Evolutionary conservation across 2,888 invertebrate genomes (phyloP).

Genomic region (Hemistola chrysoprasaria): DNA sequence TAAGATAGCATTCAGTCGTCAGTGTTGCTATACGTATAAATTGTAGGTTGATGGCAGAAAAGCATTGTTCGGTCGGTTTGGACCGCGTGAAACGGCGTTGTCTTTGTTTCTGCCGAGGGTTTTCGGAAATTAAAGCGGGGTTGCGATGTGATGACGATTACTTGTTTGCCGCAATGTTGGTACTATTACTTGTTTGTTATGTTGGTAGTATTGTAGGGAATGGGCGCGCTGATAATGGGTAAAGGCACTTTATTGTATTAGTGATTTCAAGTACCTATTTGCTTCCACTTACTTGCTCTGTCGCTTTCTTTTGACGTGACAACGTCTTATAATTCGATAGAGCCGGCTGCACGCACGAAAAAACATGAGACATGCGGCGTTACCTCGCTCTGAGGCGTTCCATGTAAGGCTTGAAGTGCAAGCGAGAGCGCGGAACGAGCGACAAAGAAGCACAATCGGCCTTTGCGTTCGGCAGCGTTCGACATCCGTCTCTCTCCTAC

Average conservation of each 20-base stretch:
- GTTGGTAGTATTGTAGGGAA: constrained; percentile 6
- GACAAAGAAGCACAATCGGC: too few species aligned
- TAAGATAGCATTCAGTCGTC: constrained; percentile 50
- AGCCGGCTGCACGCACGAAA: too few species aligned
- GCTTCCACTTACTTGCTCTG: too few species aligned
- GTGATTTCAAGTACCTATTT: too few species aligned
- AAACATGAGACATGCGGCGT: too few species aligned
- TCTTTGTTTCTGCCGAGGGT: constrained; percentile 72
- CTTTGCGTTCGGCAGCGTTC: too few species aligned
- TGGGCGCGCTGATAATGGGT: constrained; percentile 11
- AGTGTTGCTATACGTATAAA: constrained; percentile 58
- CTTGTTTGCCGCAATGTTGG: constrained; percentile 55
- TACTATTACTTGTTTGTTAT: constrained; percentile 56
- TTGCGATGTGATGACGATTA: constrained; percentile 69
- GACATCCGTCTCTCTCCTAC: too few species aligned
- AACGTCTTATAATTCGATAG: too few species aligned
- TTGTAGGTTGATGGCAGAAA: constrained; percentile 57
- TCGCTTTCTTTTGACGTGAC: too few species aligned
- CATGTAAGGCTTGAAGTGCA: too few species aligned
- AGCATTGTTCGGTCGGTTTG: constrained; percentile 76
- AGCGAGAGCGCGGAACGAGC: too few species aligned
- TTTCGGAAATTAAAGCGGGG: constrained; percentile 76
- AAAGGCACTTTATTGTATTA: background rate
- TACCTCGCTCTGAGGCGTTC: too few species aligned
- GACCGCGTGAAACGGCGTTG: constrained; percentile 75